Conservation (phyloP, 2,797 vertebrate genomes). For the Coregonus suidteri region DNA sequence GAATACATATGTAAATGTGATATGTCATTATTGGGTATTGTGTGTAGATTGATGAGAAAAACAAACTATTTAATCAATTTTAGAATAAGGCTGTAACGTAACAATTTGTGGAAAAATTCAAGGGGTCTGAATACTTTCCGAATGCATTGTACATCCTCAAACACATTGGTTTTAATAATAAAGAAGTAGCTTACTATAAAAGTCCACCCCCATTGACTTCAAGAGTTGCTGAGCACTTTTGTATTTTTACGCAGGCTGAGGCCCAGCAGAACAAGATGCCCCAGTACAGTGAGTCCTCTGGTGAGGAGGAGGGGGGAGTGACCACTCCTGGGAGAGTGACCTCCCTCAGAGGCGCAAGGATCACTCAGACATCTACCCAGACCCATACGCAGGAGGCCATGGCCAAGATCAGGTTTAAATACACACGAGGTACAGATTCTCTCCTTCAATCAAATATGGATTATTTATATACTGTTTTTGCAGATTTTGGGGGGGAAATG, state of each 20-base stretch:
- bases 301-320: constrained; percentile 56
- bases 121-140: too few species aligned
- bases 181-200: neutral
- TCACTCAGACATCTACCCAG: neutral
- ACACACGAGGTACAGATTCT: constrained; percentile 65
- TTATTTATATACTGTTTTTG: neutral
- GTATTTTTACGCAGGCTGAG: constrained; percentile 57
- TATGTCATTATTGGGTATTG: too few species aligned
- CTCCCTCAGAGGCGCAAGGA: constrained; percentile 19
- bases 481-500: neutral
- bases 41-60: too few species aligned
- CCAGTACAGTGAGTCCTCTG: constrained; percentile 70
- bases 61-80: too few species aligned
- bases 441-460: neutral
- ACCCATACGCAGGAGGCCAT: constrained; percentile 12
- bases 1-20: too few species aligned
- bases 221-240: neutral
- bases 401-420: constrained; percentile 65
- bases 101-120: too few species aligned
- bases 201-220: neutral
- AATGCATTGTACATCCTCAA: too few species aligned
- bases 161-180: too few species aligned
- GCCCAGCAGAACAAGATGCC: constrained; percentile 54
- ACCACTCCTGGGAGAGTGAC: constrained; percentile 5
- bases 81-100: too few species aligned